phyloP scores from a whole-genome alignment of 2,888 invertebrate species.

The Cyaniris semiargus region DNA sequence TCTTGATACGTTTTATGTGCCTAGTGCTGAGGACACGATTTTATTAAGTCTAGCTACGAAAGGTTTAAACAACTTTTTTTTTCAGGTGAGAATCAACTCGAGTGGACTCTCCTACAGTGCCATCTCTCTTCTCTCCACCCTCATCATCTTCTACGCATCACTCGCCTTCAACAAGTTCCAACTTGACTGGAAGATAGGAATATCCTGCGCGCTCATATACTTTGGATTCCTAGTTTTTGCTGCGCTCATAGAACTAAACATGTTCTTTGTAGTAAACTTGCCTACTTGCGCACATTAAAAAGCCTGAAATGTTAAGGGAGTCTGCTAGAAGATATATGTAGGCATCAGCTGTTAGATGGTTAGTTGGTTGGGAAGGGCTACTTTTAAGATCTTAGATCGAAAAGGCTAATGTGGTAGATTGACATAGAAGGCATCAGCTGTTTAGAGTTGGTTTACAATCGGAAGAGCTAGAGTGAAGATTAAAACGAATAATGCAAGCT shows the following conservation, averaged over 20 bases:
- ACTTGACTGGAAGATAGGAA: conserved; percentile 85
- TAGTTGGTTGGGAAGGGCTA: background rate
- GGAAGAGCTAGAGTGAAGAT: no score
- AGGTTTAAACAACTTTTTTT: conserved; percentile 33
- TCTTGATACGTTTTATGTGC: no score
- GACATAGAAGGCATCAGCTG: no score
- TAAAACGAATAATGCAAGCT: no score
- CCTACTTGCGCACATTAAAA: conserved; percentile 83
- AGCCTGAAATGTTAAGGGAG: background rate
- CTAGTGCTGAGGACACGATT: no score
- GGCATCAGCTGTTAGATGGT: background rate
- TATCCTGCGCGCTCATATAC: conserved; percentile 84
- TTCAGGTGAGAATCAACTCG: conserved; percentile 85
- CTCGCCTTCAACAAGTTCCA: conserved; percentile 85
- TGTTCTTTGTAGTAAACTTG: conserved; percentile 86
- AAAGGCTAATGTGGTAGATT: background rate
- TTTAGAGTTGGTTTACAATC: no score
- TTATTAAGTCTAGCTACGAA: no score
- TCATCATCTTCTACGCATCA: conserved; percentile 84
- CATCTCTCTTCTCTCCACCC: conserved; percentile 86
- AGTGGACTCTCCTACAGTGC: conserved; percentile 88
- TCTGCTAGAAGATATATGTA: background rate
- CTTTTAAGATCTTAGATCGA: background rate
- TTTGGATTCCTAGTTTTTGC: conserved; percentile 84
- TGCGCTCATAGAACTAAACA: conserved; percentile 87